Conservation (phyloP, 2,888 invertebrate genomes). For the Eustalomyia histrio region DNA sequence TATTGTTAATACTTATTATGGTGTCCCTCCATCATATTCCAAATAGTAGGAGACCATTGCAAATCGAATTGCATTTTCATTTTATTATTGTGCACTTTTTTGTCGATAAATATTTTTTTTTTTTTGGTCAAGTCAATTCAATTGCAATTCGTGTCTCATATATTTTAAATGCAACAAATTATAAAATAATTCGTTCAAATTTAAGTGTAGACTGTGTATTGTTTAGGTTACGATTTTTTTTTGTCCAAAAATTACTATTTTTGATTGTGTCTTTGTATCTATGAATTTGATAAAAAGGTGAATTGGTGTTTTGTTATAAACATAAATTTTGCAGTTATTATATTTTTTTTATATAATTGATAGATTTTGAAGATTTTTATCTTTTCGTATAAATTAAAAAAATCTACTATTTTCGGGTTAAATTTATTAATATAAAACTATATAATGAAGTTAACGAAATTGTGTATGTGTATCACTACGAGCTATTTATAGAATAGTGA, state of each 20-base stretch:
- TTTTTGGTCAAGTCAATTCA: slow-evolving; percentile 61
- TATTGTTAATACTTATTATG: neutral
- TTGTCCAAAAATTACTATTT: slow-evolving; percentile 35
- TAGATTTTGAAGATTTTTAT: slow-evolving; percentile 54
- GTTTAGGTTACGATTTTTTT: slow-evolving; percentile 22
- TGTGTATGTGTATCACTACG: neutral
- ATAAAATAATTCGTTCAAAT: slow-evolving; percentile 64
- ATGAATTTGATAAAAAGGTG: slow-evolving; percentile 27
- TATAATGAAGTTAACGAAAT: slow-evolving; percentile 34
- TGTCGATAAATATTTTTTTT: slow-evolving; percentile 14
- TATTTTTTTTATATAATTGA: slow-evolving; percentile 49
- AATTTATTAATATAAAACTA: slow-evolving; percentile 46
- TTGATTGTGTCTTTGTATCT: neutral
- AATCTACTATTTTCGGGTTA: neutral
- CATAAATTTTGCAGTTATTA: slow-evolving; percentile 51
- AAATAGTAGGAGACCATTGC: slow-evolving; percentile 25
- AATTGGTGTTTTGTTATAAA: slow-evolving; percentile 45
- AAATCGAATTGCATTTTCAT: slow-evolving; percentile 51
- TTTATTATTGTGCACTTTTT: slow-evolving; percentile 29
- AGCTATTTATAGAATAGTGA: too few species aligned
- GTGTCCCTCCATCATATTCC: slow-evolving; percentile 21
- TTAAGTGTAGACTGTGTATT: slow-evolving; percentile 38
- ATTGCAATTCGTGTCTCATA: slow-evolving; percentile 66
- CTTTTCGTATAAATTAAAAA: slow-evolving; percentile 46
- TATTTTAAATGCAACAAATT: slow-evolving; percentile 65